These are phyloP conservation scores for Phymatocera aterrima DNA, from an alignment of 2,888 invertebrate genomes.

Conservation along the genomic window DNA sequence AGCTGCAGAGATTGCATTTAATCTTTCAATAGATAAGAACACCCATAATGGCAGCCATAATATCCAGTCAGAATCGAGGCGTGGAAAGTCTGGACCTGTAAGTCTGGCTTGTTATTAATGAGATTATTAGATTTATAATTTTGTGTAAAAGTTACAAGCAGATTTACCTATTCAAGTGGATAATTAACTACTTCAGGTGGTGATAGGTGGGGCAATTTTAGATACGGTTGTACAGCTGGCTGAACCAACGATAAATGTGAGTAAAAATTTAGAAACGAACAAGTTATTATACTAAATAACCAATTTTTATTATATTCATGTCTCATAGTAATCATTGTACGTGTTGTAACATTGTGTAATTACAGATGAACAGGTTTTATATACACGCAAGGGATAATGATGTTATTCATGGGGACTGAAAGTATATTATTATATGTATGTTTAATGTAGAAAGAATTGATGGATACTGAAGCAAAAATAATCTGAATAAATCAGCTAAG, in stretches of 20 bases:
- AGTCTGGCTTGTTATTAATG: background rate
- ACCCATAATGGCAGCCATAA: constrained; percentile 3
- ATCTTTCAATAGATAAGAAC: constrained; percentile 70
- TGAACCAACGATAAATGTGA: constrained; percentile 82
- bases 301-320: constrained; percentile 69
- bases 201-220: constrained; percentile 88
- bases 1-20: constrained; percentile 87
- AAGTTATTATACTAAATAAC: constrained; percentile 71
- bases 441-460: constrained; percentile 21
- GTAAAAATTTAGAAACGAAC: constrained; percentile 64
- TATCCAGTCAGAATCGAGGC: background rate
- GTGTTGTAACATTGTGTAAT: constrained; percentile 66
- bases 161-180: background rate
- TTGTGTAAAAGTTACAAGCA: background rate
- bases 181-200: constrained; percentile 74
- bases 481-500: constrained; percentile 28
- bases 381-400: constrained; percentile 46
- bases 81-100: constrained; percentile 2
- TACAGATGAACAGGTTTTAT: constrained; percentile 57
- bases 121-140: background rate
- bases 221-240: constrained; percentile 83
- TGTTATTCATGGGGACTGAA: constrained; percentile 1
- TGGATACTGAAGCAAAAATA: constrained; percentile 4
- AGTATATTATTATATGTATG: background rate
- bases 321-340: constrained; percentile 64